Evolutionary conservation across 2,797 vertebrate species (phyloP).

Genomic region (Neosilurus hyrtlii): DNA sequence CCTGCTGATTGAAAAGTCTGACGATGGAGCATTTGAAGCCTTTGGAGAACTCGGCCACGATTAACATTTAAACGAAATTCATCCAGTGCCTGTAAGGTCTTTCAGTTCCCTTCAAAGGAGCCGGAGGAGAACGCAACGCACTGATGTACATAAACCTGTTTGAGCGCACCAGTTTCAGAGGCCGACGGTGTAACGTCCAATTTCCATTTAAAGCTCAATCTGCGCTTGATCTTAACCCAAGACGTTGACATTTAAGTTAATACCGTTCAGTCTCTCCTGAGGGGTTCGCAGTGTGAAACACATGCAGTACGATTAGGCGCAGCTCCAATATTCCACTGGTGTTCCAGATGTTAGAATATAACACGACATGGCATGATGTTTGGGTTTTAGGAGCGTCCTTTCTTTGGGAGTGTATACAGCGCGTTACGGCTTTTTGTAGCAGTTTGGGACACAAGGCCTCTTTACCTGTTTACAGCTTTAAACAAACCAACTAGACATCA

Average conservation of each 20-base stretch:
- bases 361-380: too few relatives aligned
- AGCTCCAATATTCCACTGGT: too few relatives aligned
- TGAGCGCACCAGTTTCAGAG: slow-evolving; percentile 8
- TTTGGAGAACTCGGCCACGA: slow-evolving; percentile 3
- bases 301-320: too few relatives aligned
- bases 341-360: too few relatives aligned
- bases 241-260: slow-evolving; percentile 45
- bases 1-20: slow-evolving; percentile 20
- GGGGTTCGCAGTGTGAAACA: too few relatives aligned
- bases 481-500: too few relatives aligned
- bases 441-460: too few relatives aligned
- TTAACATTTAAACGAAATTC: slow-evolving; percentile 33
- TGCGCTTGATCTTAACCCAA: slow-evolving; percentile 34
- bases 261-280: too few relatives aligned
- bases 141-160: slow-evolving; percentile 16
- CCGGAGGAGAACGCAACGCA: not conserved
- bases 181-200: not conserved
- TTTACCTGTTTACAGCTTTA: too few relatives aligned
- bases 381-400: too few relatives aligned
- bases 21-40: slow-evolving; percentile 22
- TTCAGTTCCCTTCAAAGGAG: slow-evolving; percentile 11
- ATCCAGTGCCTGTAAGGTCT: slow-evolving; percentile 7
- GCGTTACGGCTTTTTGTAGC: too few relatives aligned
- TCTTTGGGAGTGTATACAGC: too few relatives aligned
- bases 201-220: slow-evolving; percentile 37